Evolutionary conservation across 2,113 vertebrate genomes (phyloP).

Genomic region (Pleuronectes platessa): DNA sequence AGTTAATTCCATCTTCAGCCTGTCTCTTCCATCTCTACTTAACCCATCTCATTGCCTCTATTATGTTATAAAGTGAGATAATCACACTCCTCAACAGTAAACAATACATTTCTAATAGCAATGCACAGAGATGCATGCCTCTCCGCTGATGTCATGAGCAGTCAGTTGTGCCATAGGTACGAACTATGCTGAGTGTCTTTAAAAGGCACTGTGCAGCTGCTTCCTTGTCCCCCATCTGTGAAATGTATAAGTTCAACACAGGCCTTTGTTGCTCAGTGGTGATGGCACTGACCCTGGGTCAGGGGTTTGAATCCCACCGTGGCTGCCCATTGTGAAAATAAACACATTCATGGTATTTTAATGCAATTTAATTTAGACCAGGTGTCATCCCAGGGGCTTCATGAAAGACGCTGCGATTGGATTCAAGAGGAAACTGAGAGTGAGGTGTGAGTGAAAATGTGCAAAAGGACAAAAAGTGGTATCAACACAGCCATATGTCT

Average conservation of each 20-base stretch:
- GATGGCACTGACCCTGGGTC: constrained; percentile 58
- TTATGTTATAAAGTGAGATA: constrained; percentile 23
- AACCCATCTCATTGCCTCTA: constrained; percentile 7
- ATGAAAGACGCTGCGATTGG: background rate
- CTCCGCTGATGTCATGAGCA: constrained; percentile 61
- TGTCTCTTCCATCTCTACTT: background rate
- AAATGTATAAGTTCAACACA: constrained; percentile 49
- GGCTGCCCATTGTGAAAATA: constrained; percentile 53
- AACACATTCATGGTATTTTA: constrained; percentile 40
- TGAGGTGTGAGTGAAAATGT: background rate
- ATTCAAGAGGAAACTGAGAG: background rate
- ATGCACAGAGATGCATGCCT: constrained; percentile 36
- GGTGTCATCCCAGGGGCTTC: constrained; percentile 27
- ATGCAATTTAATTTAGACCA: constrained; percentile 44
- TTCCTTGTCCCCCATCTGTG: constrained; percentile 59
- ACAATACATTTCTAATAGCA: constrained; percentile 38
- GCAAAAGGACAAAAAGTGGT: constrained; percentile 6
- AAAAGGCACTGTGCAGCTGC: constrained; percentile 61
- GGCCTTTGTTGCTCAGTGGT: constrained; percentile 59
- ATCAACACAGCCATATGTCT: constrained; percentile 39
- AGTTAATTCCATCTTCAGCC: constrained; percentile 13
- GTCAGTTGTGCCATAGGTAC: constrained; percentile 41
- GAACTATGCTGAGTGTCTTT: constrained; percentile 35
- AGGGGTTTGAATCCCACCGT: constrained; percentile 36
- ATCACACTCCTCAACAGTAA: constrained; percentile 14